A percentile compares a stretch with the other conserved stretches of the same genome.
These are phyloP conservation scores for Aelia acuminata DNA, from an alignment of 2,888 invertebrate species.

Conservation along the genomic window DNA sequence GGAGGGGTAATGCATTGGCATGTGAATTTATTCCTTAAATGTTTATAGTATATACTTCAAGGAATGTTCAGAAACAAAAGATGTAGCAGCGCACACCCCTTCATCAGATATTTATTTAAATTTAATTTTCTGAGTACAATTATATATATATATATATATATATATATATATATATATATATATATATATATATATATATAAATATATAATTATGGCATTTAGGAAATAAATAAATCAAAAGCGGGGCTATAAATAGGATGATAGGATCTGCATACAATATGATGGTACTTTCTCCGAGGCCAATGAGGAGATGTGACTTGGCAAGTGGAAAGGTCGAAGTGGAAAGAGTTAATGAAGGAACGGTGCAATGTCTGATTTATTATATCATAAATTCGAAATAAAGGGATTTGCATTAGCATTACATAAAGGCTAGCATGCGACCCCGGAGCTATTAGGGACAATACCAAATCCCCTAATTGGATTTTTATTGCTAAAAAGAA, in stretches of 20 bases:
- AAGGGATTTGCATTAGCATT: constrained; percentile 43
- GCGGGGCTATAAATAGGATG: not conserved
- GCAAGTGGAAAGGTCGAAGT: constrained; percentile 12
- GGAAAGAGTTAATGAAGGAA: constrained; percentile 13
- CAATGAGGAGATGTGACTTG: constrained; percentile 1
- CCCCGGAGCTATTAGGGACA: not conserved
- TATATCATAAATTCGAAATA: constrained; percentile 39
- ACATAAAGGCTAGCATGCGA: not conserved
- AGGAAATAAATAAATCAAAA: constrained; percentile 2
- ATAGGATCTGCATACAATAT: constrained; percentile 31
- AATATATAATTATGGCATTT: too few species aligned
- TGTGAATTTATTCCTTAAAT: too few species aligned
- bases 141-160: too few species aligned
- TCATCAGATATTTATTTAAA: too few species aligned
- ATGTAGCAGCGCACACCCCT: too few species aligned
- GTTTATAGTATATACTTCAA: too few species aligned
- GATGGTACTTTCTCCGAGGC: not conserved
- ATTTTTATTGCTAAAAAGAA: not conserved
- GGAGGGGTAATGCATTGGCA: too few species aligned
- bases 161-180: too few species aligned
- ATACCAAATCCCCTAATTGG: not conserved
- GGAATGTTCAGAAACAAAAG: too few species aligned
- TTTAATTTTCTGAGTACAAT: too few species aligned
- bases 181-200: too few species aligned
- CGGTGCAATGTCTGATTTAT: constrained; percentile 14